Evolutionary conservation across 2,888 invertebrate genomes (phyloP), one percentile per base, ranked within the genome.

Genomic region (Iselma pallidipennis): DNA sequence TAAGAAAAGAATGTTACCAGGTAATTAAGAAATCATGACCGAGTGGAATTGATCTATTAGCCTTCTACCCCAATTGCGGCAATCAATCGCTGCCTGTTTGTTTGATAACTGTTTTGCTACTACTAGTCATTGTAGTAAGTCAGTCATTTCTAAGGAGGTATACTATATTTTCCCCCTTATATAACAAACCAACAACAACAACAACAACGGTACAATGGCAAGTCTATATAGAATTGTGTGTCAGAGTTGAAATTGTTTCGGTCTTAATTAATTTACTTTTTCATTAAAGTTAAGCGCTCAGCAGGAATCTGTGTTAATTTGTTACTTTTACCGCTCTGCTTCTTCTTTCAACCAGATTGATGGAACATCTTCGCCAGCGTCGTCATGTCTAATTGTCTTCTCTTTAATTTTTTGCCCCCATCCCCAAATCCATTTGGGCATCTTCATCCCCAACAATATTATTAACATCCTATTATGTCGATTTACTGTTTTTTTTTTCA

Each of bases 291-390:
- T 23, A 23, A 21, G 31, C n/a, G 25, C 37, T 16, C 21, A 19
- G 2, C 31, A 37, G 25, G 37, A 33, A 57, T 57, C 51, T 29
- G 51, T 49, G 37, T 57, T 57, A 57, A 42, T 52, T 57, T 57
- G 19, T 45, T 29, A 33, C 28, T 37, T 31, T 28, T n/a, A 12
- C 4, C 23, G 29, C 37, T 33, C 29, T 19, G 19, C 33, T n/a
- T 23, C 53, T 29, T 6, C 37, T 49, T 7, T 12, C 19, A n/a
- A n/a, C 19, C 33, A 37, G 7, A 37, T 37, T 37, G 33, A 16
- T 14, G 33, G 5, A 14, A 37, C 31, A 31, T 29, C 1, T 12
- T n/a, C n/a, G n/a, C n/a, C n/a, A 12, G 1, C 2, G 29, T 29
- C 12, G 4, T 29, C 12, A 12, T 14, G 37, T 37, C 7, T 37